Evolutionary conservation across 1,140 invertebrate species (phyloP), one percentile per base, ranked within the genome.

Genomic region (Drosophila bocqueti): DNA sequence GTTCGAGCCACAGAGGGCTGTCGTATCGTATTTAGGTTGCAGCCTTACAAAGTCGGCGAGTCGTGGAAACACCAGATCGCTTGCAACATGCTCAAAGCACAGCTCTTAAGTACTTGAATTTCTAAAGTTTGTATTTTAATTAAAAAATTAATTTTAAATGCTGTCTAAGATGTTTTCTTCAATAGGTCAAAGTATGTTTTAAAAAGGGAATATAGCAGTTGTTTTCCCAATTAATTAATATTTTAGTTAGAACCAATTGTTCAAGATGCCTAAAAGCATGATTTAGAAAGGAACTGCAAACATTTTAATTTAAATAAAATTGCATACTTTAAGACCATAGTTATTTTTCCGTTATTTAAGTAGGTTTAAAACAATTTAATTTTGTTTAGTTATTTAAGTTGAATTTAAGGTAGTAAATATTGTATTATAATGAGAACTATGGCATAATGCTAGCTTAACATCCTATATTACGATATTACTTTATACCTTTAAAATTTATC

Each of bases 1-100:
- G 49, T 76, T 76, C 18, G 40, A 40, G 10, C 16, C 18, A 13
- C 8, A 18, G 24, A 3, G 24, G 24, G 3, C 24, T 21, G 13
- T 36, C 34, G 21, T 55, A 38, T 55, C 18, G 52, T 38, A 16
- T 55, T 55, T 16, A 2, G 4, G 52, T 55, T 55, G 52, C 15
- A 38, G 29, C 29, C 49, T 47, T 16, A 47, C 21, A 47, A 15
- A 16, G 46, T 24, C 13, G 45, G 0, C 34, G 11, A 34, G 31
- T 34, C 31, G 31, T 34, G 4, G n/a, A 29, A 40, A 21, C 49
- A 11, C 11, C 0, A 29, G 63, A 71, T 69, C 65, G 65, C 26
- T 24, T 38, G 31, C 38, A 71, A 71, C 65, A 71, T 18, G 40
- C 18, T 57, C 2, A 8, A 55, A 16, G 15, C 7, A 2, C 0